Conservation (phyloP, 2,113 vertebrate genomes). For the Erythrocercus mccallii region DNA sequence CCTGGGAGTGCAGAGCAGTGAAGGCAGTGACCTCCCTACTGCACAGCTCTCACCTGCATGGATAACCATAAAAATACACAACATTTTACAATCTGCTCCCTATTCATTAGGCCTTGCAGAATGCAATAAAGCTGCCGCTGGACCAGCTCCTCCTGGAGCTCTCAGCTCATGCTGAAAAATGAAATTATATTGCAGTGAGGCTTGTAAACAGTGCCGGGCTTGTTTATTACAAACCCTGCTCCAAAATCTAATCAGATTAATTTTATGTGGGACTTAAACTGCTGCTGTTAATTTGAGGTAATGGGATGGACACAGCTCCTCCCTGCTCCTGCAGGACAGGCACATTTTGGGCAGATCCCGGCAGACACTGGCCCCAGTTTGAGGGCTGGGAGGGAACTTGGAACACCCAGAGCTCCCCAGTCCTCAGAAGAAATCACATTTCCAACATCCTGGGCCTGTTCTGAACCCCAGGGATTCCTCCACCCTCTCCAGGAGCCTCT, state of each 20-base stretch:
- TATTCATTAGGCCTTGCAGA: conserved; percentile 11
- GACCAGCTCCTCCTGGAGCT: not conserved
- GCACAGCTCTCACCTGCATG: not conserved
- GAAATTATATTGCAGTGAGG: conserved; percentile 1
- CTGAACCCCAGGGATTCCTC: not conserved
- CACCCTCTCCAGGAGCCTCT: not conserved
- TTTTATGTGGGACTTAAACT: not conserved
- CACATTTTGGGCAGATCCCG: not conserved
- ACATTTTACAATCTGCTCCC: not conserved
- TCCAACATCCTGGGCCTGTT: no score
- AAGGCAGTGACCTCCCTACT: not conserved
- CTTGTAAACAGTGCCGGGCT: conserved; percentile 33
- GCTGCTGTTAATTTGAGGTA: conserved; percentile 16
- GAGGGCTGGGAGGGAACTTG: not conserved
- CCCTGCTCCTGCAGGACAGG: not conserved
- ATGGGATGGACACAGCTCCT: not conserved
- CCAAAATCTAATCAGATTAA: conserved; percentile 39
- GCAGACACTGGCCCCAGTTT: fast-evolving
- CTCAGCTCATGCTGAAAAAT: not conserved
- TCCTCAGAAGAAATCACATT: not conserved
- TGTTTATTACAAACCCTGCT: not conserved
- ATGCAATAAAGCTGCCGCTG: not conserved
- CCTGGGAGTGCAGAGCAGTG: not conserved
- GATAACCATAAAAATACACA: not conserved
- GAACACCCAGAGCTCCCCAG: not conserved